Conservation (phyloP, 2,888 invertebrate genomes). For the Harmothoe impar region DNA sequence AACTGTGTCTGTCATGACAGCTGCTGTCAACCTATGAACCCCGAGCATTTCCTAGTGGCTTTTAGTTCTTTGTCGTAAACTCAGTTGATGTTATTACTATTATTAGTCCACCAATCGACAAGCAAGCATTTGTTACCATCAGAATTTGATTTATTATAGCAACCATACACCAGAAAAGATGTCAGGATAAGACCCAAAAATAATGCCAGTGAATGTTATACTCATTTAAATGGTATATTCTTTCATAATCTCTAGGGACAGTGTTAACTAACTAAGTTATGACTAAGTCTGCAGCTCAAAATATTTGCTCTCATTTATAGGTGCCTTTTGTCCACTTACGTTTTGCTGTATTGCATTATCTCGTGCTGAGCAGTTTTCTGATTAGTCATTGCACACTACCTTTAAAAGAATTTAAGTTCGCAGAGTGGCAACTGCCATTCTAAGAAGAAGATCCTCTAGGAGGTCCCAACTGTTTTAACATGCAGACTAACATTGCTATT, state of each 20-base stretch:
- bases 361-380: background rate
- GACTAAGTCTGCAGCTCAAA: background rate
- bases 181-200: background rate
- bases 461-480: background rate
- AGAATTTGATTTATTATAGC: background rate
- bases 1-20: background rate
- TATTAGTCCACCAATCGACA: background rate
- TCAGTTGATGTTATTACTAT: constrained; percentile 35
- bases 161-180: background rate
- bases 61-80: constrained; percentile 24
- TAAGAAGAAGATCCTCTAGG: background rate
- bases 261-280: background rate
- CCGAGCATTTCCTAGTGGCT: background rate
- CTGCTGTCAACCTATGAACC: background rate
- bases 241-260: background rate
- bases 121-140: constrained; percentile 10
- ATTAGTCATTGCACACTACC: constrained; percentile 10
- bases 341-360: constrained; percentile 46
- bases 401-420: background rate
- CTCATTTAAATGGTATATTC: background rate
- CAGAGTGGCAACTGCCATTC: background rate
- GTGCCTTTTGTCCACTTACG: constrained; percentile 38
- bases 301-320: constrained; percentile 30
- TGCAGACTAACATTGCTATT: background rate
- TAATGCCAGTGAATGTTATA: constrained; percentile 3